phyloP scores from a whole-genome alignment of 1,140 invertebrate genomes.

The Vanessa tameamea region DNA sequence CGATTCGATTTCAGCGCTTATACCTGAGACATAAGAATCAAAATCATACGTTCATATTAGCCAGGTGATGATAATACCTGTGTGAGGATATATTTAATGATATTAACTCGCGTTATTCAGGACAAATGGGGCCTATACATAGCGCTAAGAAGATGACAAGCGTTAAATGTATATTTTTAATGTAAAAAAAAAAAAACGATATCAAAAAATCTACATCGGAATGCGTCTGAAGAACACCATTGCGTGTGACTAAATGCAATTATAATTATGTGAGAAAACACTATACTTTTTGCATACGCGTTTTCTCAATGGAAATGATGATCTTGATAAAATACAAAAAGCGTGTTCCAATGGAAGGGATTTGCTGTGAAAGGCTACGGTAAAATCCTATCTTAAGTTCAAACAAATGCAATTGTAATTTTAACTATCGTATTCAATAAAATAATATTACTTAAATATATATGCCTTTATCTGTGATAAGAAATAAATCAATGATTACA shows the following conservation, averaged over 20 bases:
- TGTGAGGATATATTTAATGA: slow-evolving; percentile 31
- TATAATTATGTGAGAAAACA: slow-evolving; percentile 43
- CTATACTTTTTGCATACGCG: slow-evolving; percentile 42
- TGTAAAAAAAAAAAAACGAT: slow-evolving; percentile 23
- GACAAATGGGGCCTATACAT: slow-evolving; percentile 38
- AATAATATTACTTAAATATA: background rate
- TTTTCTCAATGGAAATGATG: slow-evolving; percentile 39
- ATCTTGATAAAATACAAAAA: slow-evolving; percentile 42
- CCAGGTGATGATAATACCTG: slow-evolving; percentile 37
- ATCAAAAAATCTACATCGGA: slow-evolving; percentile 38
- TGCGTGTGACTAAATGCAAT: slow-evolving; percentile 45
- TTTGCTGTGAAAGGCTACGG: slow-evolving; percentile 9
- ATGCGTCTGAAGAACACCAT: slow-evolving; percentile 38
- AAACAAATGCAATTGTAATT: background rate
- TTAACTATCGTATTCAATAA: background rate
- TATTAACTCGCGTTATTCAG: slow-evolving; percentile 38
- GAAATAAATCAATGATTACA: background rate
- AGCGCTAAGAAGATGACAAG: slow-evolving; percentile 33
- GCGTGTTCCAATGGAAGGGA: slow-evolving; percentile 2
- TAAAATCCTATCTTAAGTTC: slow-evolving; percentile 2
- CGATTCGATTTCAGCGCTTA: slow-evolving; percentile 11
- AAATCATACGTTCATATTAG: slow-evolving; percentile 31
- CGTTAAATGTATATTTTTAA: slow-evolving; percentile 10
- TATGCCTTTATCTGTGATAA: background rate
- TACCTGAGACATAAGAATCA: slow-evolving; percentile 27